Base-by-base conservation (phyloP, 2,888 invertebrate species). In the Acholoe squamosa region DNA sequence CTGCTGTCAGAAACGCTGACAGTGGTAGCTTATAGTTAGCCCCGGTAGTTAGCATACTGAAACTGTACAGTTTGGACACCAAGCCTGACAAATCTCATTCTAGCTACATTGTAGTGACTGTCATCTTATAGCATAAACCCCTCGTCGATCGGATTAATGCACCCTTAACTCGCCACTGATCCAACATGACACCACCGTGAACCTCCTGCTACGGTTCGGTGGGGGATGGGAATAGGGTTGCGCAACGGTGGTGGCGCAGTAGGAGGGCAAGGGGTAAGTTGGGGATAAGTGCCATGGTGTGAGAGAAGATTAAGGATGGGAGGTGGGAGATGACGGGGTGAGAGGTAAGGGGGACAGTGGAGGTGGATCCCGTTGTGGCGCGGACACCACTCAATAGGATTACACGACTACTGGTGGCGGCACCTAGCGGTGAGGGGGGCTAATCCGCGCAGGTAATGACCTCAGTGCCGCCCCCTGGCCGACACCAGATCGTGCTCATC, bases 361-460 rank as follows among this genome's bases (percentile, higher is more conserved):
- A 80, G 80, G 34, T 14, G 25, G 71, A 71, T 80, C 22, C 80
- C 80, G 34, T 43, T 34, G 80, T 80, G 22, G 34, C 19, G 34
- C 16, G 34, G 34, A 19, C 16, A 43, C 80, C 80, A 22, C 80
- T 80, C 80, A n/a, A 80, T 80, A 43, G 80, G 80, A 80, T 80
- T 80, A 80, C 80, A 80, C 34, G 12, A 43, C 28, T 25, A 76
- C 80, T n/a, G 43, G 80, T 80, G 80, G 33, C 34, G 80, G 34
- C 80, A 16, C 80, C 33, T 34, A 34, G 34, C 43, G 71, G 71
- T 28, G 28, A 28, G 28, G 31, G 28, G 71, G 33, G 80, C 80
- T 86, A 86, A 86, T 86, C 86, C 56, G 54, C 54, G 54, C 54
- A 14, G 10, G 31, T 86, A 86, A 86, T 86, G 86, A 86, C 54